Evolutionary conservation across 2,797 vertebrate genomes (phyloP).

Genomic region (Hydrocynus forskahlii): DNA sequence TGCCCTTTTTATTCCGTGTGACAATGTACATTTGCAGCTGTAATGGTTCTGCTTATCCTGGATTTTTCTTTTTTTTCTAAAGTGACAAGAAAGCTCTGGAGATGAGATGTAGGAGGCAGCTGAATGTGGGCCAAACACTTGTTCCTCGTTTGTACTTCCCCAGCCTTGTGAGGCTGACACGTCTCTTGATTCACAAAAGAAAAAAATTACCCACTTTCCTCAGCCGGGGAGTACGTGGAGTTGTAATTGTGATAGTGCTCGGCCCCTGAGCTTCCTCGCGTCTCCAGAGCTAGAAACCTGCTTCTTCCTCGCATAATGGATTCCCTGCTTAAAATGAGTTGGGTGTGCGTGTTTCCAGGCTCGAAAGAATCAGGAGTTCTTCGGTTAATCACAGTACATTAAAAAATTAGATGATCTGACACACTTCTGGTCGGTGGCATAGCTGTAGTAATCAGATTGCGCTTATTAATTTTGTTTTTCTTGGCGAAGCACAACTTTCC

Average conservation of each 20-base stretch:
- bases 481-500: background rate
- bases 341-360: conserved; percentile 67
- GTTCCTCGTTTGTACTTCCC: background rate
- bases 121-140: conserved; percentile 16
- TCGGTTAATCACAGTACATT: conserved; percentile 70
- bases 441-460: background rate
- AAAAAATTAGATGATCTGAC: conserved; percentile 50
- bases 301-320: conserved; percentile 71
- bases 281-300: conserved; percentile 65
- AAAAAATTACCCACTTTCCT: conserved; percentile 24
- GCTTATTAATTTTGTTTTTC: background rate
- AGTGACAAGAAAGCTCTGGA: conserved; percentile 16
- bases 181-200: conserved; percentile 20
- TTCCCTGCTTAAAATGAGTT: conserved; percentile 59
- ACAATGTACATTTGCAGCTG: conserved; percentile 25
- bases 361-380: conserved; percentile 59
- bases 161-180: conserved; percentile 37
- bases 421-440: conserved; percentile 12
- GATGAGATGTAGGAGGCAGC: conserved; percentile 11
- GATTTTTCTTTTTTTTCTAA: background rate
- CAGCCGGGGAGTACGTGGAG: conserved; percentile 62
- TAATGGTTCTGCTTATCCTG: background rate
- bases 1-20: background rate
- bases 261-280: conserved; percentile 64
- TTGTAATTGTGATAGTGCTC: conserved; percentile 63